A percentile compares a stretch with the other conserved stretches of the same genome.
phyloP scores from a whole-genome alignment of 2,888 invertebrate genomes.

The Euproctis similis region DNA sequence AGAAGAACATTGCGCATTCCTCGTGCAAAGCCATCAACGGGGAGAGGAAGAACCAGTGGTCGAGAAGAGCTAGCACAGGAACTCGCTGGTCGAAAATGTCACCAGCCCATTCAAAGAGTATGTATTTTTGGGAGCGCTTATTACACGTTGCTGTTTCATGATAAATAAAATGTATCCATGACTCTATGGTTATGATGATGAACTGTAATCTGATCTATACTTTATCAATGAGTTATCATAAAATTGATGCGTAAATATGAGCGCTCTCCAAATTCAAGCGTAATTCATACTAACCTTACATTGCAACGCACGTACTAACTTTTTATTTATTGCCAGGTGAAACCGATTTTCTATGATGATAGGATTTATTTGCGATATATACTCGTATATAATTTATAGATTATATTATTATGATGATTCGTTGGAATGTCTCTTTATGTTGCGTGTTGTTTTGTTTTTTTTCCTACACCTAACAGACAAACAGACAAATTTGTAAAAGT shows the following conservation, averaged over 20 bases:
- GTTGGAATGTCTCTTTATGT: constrained; percentile 12
- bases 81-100: constrained; percentile 61
- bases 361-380: constrained; percentile 1
- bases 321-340: constrained; percentile 6
- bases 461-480: constrained; percentile 7
- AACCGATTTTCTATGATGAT: too few relatives aligned
- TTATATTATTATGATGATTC: too few relatives aligned
- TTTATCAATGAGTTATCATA: constrained; percentile 1
- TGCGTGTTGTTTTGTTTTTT: constrained; percentile 12
- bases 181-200: not conserved
- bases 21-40: constrained; percentile 58
- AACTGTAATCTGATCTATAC: not conserved
- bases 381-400: too few relatives aligned
- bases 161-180: too few relatives aligned
- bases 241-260: constrained; percentile 13
- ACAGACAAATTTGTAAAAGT: constrained; percentile 1
- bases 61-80: constrained; percentile 64
- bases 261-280: constrained; percentile 15
- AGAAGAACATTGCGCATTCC: constrained; percentile 44
- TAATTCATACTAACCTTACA: constrained; percentile 23
- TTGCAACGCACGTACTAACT: constrained; percentile 24
- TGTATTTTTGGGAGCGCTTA: constrained; percentile 40
- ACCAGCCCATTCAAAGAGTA: constrained; percentile 69
- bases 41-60: constrained; percentile 48
- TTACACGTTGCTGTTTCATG: constrained; percentile 12